Percentiles rank a stretch among this genome's conserved stretches.
Evolutionary conservation across 2,113 vertebrate genomes (phyloP).

Genomic region (Struthio camelus): DNA sequence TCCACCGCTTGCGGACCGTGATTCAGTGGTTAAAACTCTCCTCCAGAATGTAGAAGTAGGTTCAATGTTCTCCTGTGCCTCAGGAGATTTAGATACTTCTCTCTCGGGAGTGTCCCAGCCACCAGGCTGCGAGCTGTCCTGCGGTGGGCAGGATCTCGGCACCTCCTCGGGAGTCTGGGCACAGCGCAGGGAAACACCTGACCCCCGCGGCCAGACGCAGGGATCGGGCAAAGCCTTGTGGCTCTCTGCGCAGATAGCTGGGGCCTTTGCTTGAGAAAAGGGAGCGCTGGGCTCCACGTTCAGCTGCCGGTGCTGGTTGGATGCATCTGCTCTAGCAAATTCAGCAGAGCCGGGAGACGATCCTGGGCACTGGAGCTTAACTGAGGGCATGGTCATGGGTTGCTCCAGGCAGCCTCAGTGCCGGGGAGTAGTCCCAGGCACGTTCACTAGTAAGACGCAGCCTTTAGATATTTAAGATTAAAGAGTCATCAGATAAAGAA

Average conservation of each 20-base stretch:
- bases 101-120: background rate
- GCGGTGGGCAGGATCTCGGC: rapidly evolving
- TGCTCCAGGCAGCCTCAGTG: background rate
- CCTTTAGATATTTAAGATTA: background rate
- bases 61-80: background rate
- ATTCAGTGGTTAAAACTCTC: background rate
- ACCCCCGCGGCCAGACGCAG: background rate
- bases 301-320: background rate
- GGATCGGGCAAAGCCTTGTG: background rate
- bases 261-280: background rate
- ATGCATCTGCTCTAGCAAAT: background rate
- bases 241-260: background rate
- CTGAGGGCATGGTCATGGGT: background rate
- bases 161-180: background rate
- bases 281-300: rapidly evolving
- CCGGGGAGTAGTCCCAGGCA: rapidly evolving
- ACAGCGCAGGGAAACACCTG: background rate
- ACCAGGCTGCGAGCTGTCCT: background rate
- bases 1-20: background rate
- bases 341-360: background rate
- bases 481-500: background rate
- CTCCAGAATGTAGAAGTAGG: slow-evolving; percentile 16
- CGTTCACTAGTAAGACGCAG: background rate
- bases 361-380: background rate
- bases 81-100: slow-evolving; percentile 21